Percentiles rank a stretch among this genome's conserved stretches.
Conservation (phyloP, 2,888 invertebrate species). For the Tholera decimalis region DNA sequence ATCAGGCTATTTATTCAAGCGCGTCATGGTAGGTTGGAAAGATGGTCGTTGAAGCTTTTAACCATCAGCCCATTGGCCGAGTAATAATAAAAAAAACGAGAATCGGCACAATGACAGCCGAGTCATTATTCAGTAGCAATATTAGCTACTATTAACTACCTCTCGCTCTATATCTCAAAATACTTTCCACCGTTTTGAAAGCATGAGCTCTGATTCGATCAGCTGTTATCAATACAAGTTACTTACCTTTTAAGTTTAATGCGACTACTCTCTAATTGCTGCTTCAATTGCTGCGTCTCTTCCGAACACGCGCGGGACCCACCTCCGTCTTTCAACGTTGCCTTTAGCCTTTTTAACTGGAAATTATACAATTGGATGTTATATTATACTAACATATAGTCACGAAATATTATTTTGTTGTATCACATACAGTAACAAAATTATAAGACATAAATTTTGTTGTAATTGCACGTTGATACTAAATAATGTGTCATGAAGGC, state of each 20-base stretch:
- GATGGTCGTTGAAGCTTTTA: too few species aligned
- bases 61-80: too few species aligned
- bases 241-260: conserved; percentile 91
- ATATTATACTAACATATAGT: neutral
- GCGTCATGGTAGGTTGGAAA: too few species aligned
- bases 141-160: too few species aligned
- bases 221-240: too few species aligned
- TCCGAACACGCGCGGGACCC: conserved; percentile 78
- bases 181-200: too few species aligned
- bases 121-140: too few species aligned
- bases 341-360: conserved; percentile 92
- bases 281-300: conserved; percentile 89
- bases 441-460: neutral
- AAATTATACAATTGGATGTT: conserved; percentile 19
- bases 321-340: conserved; percentile 83
- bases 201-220: too few species aligned
- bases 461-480: conserved; percentile 7
- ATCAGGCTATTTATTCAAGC: too few species aligned
- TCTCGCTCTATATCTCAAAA: too few species aligned
- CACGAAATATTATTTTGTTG: neutral
- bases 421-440: conserved; percentile 8
- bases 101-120: too few species aligned
- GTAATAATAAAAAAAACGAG: too few species aligned
- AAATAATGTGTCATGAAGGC: neutral
- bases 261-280: conserved; percentile 92